Conservation (phyloP, 2,888 invertebrate genomes). For the Hirtodrosophila alboralis region DNA sequence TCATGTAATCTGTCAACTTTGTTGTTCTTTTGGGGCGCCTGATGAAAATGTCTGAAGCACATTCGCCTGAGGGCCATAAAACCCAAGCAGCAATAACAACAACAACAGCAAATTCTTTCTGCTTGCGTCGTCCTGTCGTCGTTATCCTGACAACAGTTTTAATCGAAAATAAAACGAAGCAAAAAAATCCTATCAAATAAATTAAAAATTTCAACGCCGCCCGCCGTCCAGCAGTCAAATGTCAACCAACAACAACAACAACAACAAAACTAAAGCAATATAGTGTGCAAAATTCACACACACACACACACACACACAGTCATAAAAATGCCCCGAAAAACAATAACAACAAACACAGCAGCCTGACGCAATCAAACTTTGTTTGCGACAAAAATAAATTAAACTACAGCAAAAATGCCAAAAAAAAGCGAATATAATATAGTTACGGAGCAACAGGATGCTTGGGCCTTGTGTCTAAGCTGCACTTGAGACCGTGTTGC, state of each 20-base stretch:
- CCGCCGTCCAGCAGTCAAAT: constrained; percentile 16
- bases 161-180: constrained; percentile 48
- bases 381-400: constrained; percentile 48
- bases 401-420: constrained; percentile 29
- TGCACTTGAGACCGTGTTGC: neutral
- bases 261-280: constrained; percentile 4
- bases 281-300: constrained; percentile 1
- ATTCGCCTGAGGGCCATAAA: constrained; percentile 6
- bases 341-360: constrained; percentile 5
- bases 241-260: constrained; percentile 7
- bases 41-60: constrained; percentile 1
- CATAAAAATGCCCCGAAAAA: neutral
- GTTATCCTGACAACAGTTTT: constrained; percentile 40
- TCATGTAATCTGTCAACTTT: neutral
- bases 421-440: neutral
- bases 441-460: too few species aligned
- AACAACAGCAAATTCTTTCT: constrained; percentile 7
- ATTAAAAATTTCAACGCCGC: constrained; percentile 30
- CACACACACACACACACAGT: constrained; percentile 1
- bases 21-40: neutral
- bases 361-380: constrained; percentile 60
- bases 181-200: constrained; percentile 46
- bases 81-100: constrained; percentile 1
- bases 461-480: neutral
- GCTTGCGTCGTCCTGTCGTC: neutral